A percentile compares a stretch with the other conserved stretches of the same genome.
Conservation (phyloP, 2,888 invertebrate species). For the Macropis europaea region DNA sequence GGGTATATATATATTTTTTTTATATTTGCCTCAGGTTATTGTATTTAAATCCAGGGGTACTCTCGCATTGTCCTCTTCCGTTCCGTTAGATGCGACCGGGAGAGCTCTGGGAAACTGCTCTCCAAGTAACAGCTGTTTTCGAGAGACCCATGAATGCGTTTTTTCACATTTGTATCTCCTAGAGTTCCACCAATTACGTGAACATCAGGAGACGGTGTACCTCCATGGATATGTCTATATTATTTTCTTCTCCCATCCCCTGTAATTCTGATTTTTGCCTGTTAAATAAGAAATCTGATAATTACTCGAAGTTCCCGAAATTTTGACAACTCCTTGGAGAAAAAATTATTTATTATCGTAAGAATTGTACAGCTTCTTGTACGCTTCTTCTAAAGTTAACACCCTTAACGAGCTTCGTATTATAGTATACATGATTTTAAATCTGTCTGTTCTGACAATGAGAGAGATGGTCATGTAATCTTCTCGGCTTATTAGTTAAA, state of each 20-base stretch:
- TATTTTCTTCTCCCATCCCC: neutral
- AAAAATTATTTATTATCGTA: conserved; percentile 5
- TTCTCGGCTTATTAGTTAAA: neutral
- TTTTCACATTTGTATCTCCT: conserved; percentile 42
- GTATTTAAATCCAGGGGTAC: conserved; percentile 66
- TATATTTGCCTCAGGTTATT: conserved; percentile 66
- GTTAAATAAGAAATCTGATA: neutral
- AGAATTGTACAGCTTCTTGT: neutral
- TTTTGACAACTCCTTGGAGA: too few species aligned
- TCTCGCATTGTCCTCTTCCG: conserved; percentile 53
- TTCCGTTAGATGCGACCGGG: conserved; percentile 48
- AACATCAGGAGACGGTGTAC: conserved; percentile 32
- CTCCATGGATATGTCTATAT: neutral
- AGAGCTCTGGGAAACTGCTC: conserved; percentile 66
- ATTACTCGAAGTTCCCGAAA: neutral
- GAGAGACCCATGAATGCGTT: conserved; percentile 41
- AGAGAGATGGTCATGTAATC: neutral
- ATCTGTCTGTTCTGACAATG: neutral
- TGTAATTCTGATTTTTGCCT: neutral
- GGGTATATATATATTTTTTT: conserved; percentile 52
- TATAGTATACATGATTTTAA: conserved; percentile 2
- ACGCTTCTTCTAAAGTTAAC: neutral
- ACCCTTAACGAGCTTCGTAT: conserved; percentile 1
- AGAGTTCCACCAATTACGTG: conserved; percentile 53
- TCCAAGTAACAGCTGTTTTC: conserved; percentile 68